Evolutionary conservation across 2,888 invertebrate genomes (phyloP), one percentile per base, ranked within the genome.

Genomic region (Troides oblongomaculatus): DNA sequence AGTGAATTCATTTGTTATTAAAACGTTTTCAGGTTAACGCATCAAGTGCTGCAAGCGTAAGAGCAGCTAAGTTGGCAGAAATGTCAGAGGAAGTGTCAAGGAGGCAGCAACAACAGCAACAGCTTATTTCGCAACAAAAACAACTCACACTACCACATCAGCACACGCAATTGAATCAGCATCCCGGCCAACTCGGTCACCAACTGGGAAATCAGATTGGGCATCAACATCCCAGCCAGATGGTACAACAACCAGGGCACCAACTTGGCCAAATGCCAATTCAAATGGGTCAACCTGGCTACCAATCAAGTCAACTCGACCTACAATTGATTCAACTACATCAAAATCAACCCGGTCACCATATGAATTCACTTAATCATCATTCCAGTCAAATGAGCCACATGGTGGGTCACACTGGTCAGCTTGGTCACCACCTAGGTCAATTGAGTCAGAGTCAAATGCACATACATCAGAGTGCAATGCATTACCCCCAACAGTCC

Each of bases 21-120:
- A 21, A 58, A 14, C 14, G 58, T 58, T 23, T 10, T 23, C 74
- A 86, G 82, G 72, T 73, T 12, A 81, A 78, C 71, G 82, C 83
- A 69, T 68, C 81, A 23, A 83, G 74, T 74, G 81, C 83, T 0
- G 85, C 86, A 76, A 85, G 76, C 58, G 85, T 84, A 0, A 86
- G 90, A 30, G 93, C 94, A 60, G 95, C 95, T 0, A 95, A 96
- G 82, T 89, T 96, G 70, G 95, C 95, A 6, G 97, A 97, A 86
- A 96, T 97, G 96, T 95, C 96, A 4, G 96, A 97, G 79, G 96
- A 97, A 82, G 95, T 96, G 14, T 87, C 95, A 71, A 87, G 96
- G 62, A 84, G 95, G 23, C 93, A 93, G 74, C 93, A 92, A 73
- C 86, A 82, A 57, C 86, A 86, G 66, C 86, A 87, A 56, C 78